A percentile compares a stretch with the other conserved stretches of the same genome.
Conservation (phyloP, 35 echinoderm and acorn worm species). For the Apostichopus japonicus region DNA sequence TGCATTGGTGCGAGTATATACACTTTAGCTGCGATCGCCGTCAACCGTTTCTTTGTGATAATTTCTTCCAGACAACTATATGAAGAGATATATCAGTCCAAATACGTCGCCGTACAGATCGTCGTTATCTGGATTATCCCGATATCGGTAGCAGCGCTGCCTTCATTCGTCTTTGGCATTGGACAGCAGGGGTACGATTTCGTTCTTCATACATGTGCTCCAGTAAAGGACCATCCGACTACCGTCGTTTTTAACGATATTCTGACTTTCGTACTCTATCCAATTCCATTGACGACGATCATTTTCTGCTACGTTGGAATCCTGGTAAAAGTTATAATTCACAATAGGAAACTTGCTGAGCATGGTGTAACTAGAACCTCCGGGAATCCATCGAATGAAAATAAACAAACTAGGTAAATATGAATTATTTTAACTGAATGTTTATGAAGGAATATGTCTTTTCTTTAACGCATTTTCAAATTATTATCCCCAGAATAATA, state of each 20-base stretch:
- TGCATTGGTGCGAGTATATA: conserved; percentile 7
- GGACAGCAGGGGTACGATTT: background rate
- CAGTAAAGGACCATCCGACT: background rate
- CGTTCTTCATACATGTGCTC: background rate
- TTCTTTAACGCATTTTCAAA: no score
- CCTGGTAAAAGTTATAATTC: background rate
- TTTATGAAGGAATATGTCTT: no score
- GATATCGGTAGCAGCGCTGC: background rate
- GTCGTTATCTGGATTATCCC: background rate
- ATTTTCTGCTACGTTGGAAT: background rate
- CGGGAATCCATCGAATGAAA: no score
- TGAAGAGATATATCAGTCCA: background rate
- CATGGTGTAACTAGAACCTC: no score
- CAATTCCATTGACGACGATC: background rate
- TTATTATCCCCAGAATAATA: no score
- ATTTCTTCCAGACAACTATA: background rate
- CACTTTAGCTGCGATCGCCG: background rate
- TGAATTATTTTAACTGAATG: no score
- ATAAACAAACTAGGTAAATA: no score
- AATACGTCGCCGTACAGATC: background rate
- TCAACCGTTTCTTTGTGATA: background rate
- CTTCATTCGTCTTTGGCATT: background rate
- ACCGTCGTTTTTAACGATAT: background rate
- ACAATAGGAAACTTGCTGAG: background rate
- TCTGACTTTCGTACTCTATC: background rate